Evolutionary conservation across 2,888 invertebrate species (phyloP), one percentile per base, ranked within the genome.

Genomic region (Caenorhabditis drosophilae): DNA sequence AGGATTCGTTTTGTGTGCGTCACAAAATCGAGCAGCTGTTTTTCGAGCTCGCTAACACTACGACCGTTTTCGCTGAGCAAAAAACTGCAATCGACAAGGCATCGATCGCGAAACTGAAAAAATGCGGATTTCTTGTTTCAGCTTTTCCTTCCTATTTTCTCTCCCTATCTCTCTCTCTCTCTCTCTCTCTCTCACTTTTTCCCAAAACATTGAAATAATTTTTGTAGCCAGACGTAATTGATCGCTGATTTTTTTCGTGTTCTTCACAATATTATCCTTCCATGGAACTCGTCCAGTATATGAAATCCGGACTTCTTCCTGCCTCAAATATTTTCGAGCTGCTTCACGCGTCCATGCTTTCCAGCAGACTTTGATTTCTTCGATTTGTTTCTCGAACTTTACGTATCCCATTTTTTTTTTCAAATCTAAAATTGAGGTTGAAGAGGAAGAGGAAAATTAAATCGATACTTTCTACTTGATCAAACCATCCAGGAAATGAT

Each of bases 11-110:
- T 73, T 2, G 66, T 60, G 11, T 66, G 51, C 16, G 53, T 26
- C 12, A 70, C 62, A 45, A 73, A 73, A 16, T 64, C 59, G 11
- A 50, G 31, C 0, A 73, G 56, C 41, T 70, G 67, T 25, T 49
- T 54, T 22, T 68, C 57, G 9, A 73, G 47, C 23, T 66, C 70
- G 0, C 48, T 26, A 3, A 70, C 62, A 42, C 48, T 55, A 35
- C 64, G 51, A 9, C 66, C 70, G 23, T 53, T 66, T 53, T 54
- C 61, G 47, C 55, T 59, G 2, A 59, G 27, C n/a, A 66, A 40
- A 52, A 66, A 66, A 7, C 55, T 56, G 23, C 59, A 59, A 31
- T 66, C 64, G 27, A 70, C 58, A n/a, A 70, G 45, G 26, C 58
- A 54, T 38, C 48, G 16, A 20, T 52, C 53, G 44, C 70, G 56